phyloP scores from a whole-genome alignment of 2,797 vertebrate genomes.

The Picus viridis region DNA sequence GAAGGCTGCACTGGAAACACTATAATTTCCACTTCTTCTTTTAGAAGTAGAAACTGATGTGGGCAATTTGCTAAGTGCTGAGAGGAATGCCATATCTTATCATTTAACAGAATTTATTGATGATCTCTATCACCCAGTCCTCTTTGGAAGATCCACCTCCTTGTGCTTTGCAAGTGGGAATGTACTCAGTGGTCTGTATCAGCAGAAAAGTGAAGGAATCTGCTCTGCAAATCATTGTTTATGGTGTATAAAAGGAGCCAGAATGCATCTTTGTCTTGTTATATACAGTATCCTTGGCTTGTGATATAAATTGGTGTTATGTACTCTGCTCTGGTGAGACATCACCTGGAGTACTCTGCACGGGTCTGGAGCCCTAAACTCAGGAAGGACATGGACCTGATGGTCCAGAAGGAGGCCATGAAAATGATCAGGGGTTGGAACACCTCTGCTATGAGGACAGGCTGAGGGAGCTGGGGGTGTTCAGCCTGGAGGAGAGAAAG shows the following conservation, averaged over 20 bases:
- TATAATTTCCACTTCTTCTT: conserved; percentile 33
- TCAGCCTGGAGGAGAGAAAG: no score
- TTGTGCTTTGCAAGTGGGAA: not conserved
- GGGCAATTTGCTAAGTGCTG: not conserved
- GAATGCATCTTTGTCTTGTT: not conserved
- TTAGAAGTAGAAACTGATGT: conserved; percentile 5
- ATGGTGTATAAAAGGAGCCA: not conserved
- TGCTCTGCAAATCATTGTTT: not conserved
- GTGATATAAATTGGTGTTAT: not conserved
- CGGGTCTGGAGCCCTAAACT: no score
- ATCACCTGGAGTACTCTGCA: no score
- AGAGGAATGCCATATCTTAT: not conserved
- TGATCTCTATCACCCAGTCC: not conserved
- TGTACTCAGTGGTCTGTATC: not conserved
- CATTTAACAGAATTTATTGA: conserved; percentile 10
- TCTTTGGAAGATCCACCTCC: not conserved
- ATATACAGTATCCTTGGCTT: not conserved
- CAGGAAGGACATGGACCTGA: no score
- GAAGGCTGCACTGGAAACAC: not conserved
- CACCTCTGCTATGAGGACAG: no score
- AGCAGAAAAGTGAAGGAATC: not conserved
- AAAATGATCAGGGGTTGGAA: no score
- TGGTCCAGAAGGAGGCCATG: no score
- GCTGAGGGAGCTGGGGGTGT: no score
- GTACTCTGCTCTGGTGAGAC: no score